Evolutionary conservation across 2,797 vertebrate genomes (phyloP), one percentile per base, ranked within the genome.

Genomic region (Hipposideros larvatus): DNA sequence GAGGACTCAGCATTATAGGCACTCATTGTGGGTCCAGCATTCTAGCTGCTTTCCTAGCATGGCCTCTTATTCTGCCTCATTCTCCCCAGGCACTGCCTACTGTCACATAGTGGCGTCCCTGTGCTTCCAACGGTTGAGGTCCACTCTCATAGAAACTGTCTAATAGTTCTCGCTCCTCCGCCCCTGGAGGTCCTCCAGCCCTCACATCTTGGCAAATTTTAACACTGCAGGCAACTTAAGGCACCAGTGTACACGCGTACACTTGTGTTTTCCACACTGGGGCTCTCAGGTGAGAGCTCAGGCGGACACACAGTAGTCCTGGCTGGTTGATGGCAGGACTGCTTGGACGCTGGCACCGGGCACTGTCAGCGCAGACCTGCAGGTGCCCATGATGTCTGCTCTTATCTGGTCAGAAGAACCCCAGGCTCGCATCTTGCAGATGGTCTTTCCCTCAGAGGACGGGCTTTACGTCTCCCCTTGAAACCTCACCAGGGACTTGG

Each of bases 181-280:
- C 37, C 75, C 55, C 2, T 0, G 0, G 24, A 48, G 37, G 46
- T 22, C 37, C 82, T 41, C 84, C 13, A 78, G 31, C 14, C 31
- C 51, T 55, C 11, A 26, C 11, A 18, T 63, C 80, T 63, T 1
- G 57, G 71, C 24, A 77, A 18, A 65, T 65, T 43, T 41, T 26
- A 57, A n/a, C 66, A 16, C 34, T 28, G 22, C 11, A 75, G 59
- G 22, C 34, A 34, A 53, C 43, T 80, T 68, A 70, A 46, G 34
- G 24, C 16, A 24, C 34, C 1, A 0, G 3, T 0, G 0, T 4
- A 2, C 0, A 5, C 2, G 5, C 34, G 24, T 0, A 7, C 34
- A 24, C 31, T 22, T 41, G 68, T 16, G 24, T 24, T 48, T 77
- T 80, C 83, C 73, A 41, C 51, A 16, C 16, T 11, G 48, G 53